phyloP scores from a whole-genome alignment of 2,113 vertebrate species.

The Paraplagusia blochii region DNA sequence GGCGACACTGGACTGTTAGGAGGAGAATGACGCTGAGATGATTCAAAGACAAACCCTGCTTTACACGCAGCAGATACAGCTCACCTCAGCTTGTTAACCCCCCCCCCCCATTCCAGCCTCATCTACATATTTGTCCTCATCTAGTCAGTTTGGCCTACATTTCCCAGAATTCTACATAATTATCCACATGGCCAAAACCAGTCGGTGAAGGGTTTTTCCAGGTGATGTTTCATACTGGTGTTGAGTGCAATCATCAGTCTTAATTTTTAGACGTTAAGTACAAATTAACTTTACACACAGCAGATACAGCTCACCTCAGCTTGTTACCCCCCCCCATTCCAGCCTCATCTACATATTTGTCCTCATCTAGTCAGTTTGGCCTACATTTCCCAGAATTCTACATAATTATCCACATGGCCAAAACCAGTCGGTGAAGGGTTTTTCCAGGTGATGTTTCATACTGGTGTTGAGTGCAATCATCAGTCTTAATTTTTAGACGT shows the following conservation, averaged over 20 bases:
- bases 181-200: too few relatives aligned
- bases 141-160: not conserved
- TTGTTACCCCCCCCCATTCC: too few relatives aligned
- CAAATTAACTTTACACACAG: conserved; percentile 1
- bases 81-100: too few relatives aligned
- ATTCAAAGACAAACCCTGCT: conserved; percentile 25
- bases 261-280: too few relatives aligned
- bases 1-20: not conserved
- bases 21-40: conserved; percentile 8
- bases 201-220: not conserved
- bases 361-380: too few relatives aligned
- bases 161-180: conserved; percentile 12
- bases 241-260: too few relatives aligned
- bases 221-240: not conserved
- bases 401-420: too few relatives aligned
- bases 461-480: too few relatives aligned
- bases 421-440: not conserved
- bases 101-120: too few relatives aligned
- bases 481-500: too few relatives aligned
- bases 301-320: not conserved
- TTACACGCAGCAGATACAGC: not conserved
- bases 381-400: conserved; percentile 17
- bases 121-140: too few relatives aligned
- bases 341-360: not conserved
- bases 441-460: not conserved